Evolutionary conservation across 2,797 vertebrate species (phyloP).

Genomic region (Pipistrellus pygmaeus): DNA sequence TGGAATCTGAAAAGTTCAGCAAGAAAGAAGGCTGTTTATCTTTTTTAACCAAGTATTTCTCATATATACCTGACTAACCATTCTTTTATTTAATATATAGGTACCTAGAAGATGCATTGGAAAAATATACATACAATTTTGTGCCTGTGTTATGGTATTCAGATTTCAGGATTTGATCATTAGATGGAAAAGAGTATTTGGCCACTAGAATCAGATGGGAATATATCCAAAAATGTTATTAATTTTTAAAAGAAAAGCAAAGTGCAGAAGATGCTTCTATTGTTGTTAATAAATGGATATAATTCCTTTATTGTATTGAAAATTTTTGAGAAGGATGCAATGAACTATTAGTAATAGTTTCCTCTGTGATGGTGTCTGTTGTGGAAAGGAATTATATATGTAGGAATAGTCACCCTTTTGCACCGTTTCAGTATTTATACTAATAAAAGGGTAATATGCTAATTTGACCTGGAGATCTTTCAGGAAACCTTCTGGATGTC

Average conservation of each 20-base stretch:
- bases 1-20: background rate
- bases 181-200: background rate
- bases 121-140: background rate
- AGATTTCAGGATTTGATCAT: slow-evolving; percentile 30
- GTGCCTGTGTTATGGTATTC: background rate
- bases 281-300: background rate
- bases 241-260: background rate
- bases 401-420: background rate
- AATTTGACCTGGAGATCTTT: too few species aligned
- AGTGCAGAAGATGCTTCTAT: background rate
- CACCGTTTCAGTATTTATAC: background rate
- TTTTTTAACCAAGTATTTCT: slow-evolving; percentile 36
- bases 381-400: background rate
- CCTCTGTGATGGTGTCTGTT: background rate
- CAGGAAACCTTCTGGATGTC: too few species aligned
- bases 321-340: background rate
- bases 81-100: slow-evolving; percentile 18
- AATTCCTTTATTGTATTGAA: background rate
- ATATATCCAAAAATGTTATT: slow-evolving; percentile 21
- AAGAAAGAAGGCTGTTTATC: background rate
- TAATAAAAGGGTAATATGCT: too few species aligned
- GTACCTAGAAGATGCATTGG: background rate
- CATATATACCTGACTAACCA: background rate
- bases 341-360: slow-evolving; percentile 7
- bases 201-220: background rate